A percentile compares a stretch with the other conserved stretches of the same genome.
Evolutionary conservation across 2,888 invertebrate species (phyloP).

Genomic region (Pandemis heparana): DNA sequence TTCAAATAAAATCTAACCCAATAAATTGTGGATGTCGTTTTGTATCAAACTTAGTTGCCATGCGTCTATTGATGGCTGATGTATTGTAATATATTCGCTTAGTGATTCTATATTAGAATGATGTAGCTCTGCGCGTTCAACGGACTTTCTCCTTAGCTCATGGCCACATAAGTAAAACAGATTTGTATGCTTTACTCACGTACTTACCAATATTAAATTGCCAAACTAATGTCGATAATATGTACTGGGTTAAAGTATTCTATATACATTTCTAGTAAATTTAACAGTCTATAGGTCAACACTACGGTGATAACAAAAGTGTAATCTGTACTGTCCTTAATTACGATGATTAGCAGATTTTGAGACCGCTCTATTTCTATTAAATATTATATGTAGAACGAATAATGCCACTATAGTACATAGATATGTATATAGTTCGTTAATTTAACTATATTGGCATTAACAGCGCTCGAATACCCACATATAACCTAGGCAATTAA

Average conservation of each 20-base stretch:
- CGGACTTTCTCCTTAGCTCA: slow-evolving; percentile 4
- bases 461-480: too few species aligned
- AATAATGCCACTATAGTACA: too few species aligned
- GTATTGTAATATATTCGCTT: slow-evolving; percentile 28
- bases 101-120: slow-evolving; percentile 14
- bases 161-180: neutral
- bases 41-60: neutral
- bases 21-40: neutral
- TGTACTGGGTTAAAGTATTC: too few species aligned
- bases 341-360: neutral
- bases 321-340: slow-evolving; percentile 12
- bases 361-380: neutral
- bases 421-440: too few species aligned
- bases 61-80: slow-evolving; percentile 8
- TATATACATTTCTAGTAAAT: neutral
- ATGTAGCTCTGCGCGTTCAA: slow-evolving; percentile 7
- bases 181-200: neutral
- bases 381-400: neutral
- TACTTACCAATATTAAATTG: neutral
- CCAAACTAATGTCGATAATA: too few species aligned
- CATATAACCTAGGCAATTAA: too few species aligned
- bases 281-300: slow-evolving; percentile 16
- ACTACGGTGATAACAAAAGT: neutral
- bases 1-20: neutral
- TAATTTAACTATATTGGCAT: too few species aligned